A percentile compares a stretch with the other conserved stretches of the same genome.
Evolutionary conservation across 2,888 invertebrate genomes (phyloP).

Genomic region (Sipha maydis): DNA sequence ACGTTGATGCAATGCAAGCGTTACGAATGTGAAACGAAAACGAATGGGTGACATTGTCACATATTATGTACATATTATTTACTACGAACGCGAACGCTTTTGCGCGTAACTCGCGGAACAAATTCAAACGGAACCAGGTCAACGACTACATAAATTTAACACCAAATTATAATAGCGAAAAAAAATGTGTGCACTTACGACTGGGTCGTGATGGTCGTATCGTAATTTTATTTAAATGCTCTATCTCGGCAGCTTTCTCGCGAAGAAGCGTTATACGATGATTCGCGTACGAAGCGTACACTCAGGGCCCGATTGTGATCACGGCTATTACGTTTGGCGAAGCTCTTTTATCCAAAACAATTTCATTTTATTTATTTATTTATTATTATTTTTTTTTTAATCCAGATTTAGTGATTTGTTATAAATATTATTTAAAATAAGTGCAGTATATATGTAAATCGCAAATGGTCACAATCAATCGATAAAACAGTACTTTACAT

Average conservation of each 20-base stretch:
- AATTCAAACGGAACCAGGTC: conserved; percentile 43
- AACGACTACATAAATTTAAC: conserved; percentile 58
- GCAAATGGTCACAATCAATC: no score
- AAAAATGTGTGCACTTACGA: background rate
- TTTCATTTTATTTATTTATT: no score
- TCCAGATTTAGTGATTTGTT: no score
- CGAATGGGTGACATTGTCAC: background rate
- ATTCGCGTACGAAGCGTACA: background rate
- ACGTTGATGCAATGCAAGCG: background rate
- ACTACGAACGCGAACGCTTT: background rate
- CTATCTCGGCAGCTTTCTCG: background rate
- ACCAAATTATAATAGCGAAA: conserved; percentile 47
- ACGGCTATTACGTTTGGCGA: no score
- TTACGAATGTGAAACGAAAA: background rate
- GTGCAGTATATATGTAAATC: no score
- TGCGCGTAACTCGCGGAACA: background rate
- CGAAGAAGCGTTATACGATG: background rate
- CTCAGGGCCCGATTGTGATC: no score
- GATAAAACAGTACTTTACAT: no score
- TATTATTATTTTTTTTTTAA: no score
- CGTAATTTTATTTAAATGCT: conserved; percentile 7
- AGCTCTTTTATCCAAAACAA: no score
- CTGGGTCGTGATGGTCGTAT: background rate
- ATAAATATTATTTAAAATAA: no score
- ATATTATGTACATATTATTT: background rate